Evolutionary conservation across 2,888 invertebrate genomes (phyloP).

Genomic region (Callyntrura sp.): DNA sequence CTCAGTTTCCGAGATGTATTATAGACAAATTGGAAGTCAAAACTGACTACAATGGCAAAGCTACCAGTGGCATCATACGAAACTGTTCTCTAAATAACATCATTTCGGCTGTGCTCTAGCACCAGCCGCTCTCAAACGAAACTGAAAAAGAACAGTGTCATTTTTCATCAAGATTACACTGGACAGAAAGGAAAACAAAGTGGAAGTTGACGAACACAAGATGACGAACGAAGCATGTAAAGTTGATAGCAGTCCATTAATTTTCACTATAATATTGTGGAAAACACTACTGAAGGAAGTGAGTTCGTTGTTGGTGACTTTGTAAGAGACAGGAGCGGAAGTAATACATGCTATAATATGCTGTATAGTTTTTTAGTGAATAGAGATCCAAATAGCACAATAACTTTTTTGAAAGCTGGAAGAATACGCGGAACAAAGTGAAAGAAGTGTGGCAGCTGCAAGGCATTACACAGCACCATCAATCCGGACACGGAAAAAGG

Average conservation of each 20-base stretch:
- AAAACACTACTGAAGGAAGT: background rate
- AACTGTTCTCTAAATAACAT: background rate
- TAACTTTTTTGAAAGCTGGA: background rate
- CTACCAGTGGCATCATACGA: conserved; percentile 11
- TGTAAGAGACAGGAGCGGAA: conserved; percentile 15
- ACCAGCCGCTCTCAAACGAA: background rate
- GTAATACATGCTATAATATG: background rate
- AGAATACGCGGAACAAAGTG: background rate
- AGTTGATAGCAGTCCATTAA: conserved; percentile 52
- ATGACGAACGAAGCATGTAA: conserved; percentile 48
- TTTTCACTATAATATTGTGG: conserved; percentile 44
- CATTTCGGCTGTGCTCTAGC: background rate
- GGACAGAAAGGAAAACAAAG: conserved; percentile 17
- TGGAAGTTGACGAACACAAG: conserved; percentile 21
- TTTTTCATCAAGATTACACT: background rate
- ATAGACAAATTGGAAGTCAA: too few species aligned
- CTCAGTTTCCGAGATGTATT: too few species aligned
- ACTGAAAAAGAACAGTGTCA: background rate
- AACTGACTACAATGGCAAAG: too few species aligned
- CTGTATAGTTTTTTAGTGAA: too few species aligned
- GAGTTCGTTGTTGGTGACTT: background rate
- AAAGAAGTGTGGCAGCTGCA: background rate
- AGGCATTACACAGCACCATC: too few species aligned
- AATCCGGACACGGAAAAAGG: background rate
- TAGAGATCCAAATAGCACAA: background rate